Evolutionary conservation across 2,113 vertebrate species (phyloP).

Genomic region (Ceratotherium simum): DNA sequence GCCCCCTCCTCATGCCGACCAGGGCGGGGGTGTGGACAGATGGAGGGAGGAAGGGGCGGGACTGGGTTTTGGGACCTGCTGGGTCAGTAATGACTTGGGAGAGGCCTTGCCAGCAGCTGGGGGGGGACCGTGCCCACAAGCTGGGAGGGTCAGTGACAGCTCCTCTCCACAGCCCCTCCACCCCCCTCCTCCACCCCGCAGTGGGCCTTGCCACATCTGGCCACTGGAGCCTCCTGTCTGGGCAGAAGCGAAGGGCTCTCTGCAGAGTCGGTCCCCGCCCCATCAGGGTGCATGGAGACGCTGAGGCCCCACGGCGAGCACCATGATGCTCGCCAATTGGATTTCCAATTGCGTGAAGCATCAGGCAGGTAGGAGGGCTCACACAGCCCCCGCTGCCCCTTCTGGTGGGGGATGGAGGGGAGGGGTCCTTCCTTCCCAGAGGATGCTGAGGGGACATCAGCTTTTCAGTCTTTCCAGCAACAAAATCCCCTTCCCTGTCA

Average conservation of each 20-base stretch:
- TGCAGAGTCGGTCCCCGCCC: background rate
- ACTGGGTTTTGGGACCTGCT: background rate
- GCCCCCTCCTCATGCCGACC: no score
- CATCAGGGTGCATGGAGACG: accelerated
- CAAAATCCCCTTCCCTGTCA: no score
- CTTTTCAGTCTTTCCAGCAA: no score
- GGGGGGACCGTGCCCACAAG: background rate
- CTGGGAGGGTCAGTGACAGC: background rate
- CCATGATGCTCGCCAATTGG: accelerated
- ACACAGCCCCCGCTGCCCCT: background rate
- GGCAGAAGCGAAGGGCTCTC: background rate
- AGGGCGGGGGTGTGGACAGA: background rate
- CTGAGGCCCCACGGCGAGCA: accelerated
- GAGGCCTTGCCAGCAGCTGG: background rate
- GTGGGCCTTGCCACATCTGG: background rate
- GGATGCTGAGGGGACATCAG: background rate
- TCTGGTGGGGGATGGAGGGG: accelerated
- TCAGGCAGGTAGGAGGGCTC: no score
- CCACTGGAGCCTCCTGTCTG: accelerated
- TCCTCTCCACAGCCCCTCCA: no score
- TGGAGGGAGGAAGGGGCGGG: background rate
- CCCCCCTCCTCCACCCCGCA: background rate
- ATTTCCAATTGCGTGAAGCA: background rate
- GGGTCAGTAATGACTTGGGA: background rate
- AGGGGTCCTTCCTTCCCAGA: background rate